Conservation (phyloP, 2,888 invertebrate genomes). For the Campoplex nolae region DNA sequence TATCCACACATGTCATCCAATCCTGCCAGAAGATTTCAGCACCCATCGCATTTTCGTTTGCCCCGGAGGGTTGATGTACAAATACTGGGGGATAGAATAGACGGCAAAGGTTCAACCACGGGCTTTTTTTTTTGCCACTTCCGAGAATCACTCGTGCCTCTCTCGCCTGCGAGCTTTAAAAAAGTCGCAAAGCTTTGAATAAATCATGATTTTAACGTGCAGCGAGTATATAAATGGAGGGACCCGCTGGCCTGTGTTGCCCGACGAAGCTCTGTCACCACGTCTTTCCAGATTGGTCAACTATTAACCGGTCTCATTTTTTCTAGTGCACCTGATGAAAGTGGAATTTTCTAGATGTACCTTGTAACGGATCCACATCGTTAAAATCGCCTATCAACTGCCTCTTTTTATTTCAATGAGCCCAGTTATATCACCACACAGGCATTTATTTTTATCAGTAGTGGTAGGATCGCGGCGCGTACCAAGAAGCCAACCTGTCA, state of each 20-base stretch:
- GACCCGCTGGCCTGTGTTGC: constrained; percentile 24
- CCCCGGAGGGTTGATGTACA: constrained; percentile 27
- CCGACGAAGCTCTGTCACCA: constrained; percentile 75
- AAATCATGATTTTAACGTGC: constrained; percentile 76
- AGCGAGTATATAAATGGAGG: constrained; percentile 52
- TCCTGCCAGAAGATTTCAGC: constrained; percentile 41
- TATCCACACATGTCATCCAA: constrained; percentile 36
- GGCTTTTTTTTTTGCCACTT: constrained; percentile 49
- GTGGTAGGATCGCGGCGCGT: not conserved
- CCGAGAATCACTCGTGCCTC: constrained; percentile 69
- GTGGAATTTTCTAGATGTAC: not conserved
- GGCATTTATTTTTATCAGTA: not conserved
- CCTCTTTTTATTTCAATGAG: constrained; percentile 22
- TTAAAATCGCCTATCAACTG: constrained; percentile 5
- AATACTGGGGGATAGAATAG: constrained; percentile 32
- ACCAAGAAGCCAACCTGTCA: not conserved
- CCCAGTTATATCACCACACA: not conserved
- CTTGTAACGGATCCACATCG: not conserved
- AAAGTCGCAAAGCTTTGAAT: constrained; percentile 79
- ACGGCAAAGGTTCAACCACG: constrained; percentile 56
- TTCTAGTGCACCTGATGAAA: constrained; percentile 1
- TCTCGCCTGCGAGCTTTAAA: constrained; percentile 73
- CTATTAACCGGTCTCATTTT: constrained; percentile 59
- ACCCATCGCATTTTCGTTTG: constrained; percentile 25
- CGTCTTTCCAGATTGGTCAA: constrained; percentile 80